phyloP scores from a whole-genome alignment of 2,888 invertebrate species.

The Diarsia rubi region DNA sequence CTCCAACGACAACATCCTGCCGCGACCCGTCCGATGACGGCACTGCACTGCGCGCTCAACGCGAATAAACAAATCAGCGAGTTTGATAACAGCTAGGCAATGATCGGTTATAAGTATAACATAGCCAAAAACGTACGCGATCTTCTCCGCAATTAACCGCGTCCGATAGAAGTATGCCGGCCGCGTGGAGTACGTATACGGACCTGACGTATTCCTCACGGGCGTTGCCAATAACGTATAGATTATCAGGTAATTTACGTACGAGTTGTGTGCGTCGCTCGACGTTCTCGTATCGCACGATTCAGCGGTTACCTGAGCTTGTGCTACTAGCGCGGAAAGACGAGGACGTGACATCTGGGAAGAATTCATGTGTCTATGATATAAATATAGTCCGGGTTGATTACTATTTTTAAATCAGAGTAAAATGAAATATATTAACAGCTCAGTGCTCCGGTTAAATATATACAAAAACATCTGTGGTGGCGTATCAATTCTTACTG shows the following conservation, averaged over 20 bases:
- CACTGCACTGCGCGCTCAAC: constrained; percentile 86
- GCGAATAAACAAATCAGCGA: constrained; percentile 84
- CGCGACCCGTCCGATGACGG: constrained; percentile 82
- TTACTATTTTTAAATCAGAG: constrained; percentile 84
- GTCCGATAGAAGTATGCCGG: constrained; percentile 78
- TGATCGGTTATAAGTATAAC: constrained; percentile 79
- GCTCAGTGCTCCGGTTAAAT: constrained; percentile 72
- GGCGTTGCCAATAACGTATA: constrained; percentile 79
- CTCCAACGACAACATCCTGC: constrained; percentile 89
- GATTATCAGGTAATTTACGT: constrained; percentile 76
- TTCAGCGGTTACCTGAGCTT: constrained; percentile 78
- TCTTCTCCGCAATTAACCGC: constrained; percentile 83
- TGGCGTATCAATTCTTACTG: constrained; percentile 34
- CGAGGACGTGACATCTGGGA: constrained; percentile 81
- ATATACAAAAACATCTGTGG: constrained; percentile 57
- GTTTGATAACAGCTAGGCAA: constrained; percentile 85
- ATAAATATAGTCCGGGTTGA: constrained; percentile 77
- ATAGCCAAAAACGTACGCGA: constrained; percentile 81
- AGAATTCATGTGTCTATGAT: constrained; percentile 74
- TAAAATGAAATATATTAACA: constrained; percentile 75
- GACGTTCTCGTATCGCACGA: constrained; percentile 50
- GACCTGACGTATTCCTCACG: constrained; percentile 80
- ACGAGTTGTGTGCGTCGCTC: constrained; percentile 52
- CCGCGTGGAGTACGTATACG: constrained; percentile 76
- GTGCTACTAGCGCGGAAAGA: constrained; percentile 77